A percentile compares a stretch with the other conserved stretches of the same genome.
phyloP scores from a whole-genome alignment of 2,888 invertebrate species.

The Drosophila maculinotata region DNA sequence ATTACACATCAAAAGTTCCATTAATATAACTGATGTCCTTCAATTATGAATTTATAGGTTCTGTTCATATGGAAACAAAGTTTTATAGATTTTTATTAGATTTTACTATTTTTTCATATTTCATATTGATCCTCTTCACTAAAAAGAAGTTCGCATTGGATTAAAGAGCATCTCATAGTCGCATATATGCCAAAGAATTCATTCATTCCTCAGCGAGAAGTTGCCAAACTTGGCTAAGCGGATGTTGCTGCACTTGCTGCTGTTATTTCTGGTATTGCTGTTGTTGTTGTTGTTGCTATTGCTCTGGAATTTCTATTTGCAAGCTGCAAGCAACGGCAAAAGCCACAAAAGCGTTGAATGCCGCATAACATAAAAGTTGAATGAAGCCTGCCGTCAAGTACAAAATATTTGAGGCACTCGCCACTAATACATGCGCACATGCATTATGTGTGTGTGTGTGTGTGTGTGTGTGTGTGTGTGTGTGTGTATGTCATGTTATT shows the following conservation, averaged over 20 bases:
- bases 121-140: no score
- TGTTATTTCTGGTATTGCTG: constrained; percentile 5
- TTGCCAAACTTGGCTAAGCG: constrained; percentile 48
- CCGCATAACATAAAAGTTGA: constrained; percentile 45
- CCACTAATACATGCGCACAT: background rate
- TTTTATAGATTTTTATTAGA: no score
- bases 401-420: constrained; percentile 32
- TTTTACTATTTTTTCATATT: no score
- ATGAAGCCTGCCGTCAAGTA: constrained; percentile 43
- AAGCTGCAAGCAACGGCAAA: constrained; percentile 19
- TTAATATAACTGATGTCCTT: no score
- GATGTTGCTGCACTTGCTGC: constrained; percentile 55
- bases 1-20: no score
- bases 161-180: background rate
- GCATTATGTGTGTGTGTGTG: background rate
- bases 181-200: background rate
- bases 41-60: no score
- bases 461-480: no score
- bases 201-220: constrained; percentile 9
- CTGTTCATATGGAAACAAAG: no score
- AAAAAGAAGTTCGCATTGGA: no score
- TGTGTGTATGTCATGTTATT: constrained; percentile 4
- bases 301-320: constrained; percentile 52
- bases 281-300: constrained; percentile 12
- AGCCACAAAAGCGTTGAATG: constrained; percentile 38